Conservation (phyloP, 1,140 invertebrate genomes). For the Drosophila kurseongensis region DNA sequence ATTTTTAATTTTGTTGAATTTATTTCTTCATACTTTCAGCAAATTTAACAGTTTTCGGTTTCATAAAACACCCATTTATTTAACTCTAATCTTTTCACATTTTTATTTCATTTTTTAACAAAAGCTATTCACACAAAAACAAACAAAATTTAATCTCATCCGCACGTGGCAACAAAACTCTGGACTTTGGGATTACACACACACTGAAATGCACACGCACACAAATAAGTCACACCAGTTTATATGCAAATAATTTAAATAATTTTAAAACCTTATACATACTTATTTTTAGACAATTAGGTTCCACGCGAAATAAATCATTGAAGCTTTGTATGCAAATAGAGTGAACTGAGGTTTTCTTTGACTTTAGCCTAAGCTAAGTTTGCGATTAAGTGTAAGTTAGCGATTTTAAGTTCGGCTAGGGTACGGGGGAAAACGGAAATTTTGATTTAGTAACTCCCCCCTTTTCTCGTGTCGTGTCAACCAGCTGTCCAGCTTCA, state of each 20-base stretch:
- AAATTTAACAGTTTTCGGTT: constrained; percentile 46
- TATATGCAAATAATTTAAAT: constrained; percentile 42
- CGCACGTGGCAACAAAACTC: constrained; percentile 53
- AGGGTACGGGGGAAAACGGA: constrained; percentile 2
- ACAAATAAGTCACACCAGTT: constrained; percentile 32
- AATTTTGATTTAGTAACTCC: constrained; percentile 18
- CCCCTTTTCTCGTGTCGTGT: constrained; percentile 42
- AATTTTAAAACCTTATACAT: constrained; percentile 31
- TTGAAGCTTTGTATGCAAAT: constrained; percentile 45
- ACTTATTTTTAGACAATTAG: constrained; percentile 47
- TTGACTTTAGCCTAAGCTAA: constrained; percentile 23
- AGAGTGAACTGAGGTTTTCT: constrained; percentile 39
- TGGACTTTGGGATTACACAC: constrained; percentile 68
- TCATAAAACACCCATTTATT: constrained; percentile 33
- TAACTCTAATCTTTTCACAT: constrained; percentile 62
- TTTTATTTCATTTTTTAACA: constrained; percentile 65
- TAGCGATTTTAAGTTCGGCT: constrained; percentile 3
- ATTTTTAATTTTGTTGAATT: constrained; percentile 26
- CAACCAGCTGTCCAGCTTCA: constrained; percentile 67
- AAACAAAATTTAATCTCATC: constrained; percentile 57
- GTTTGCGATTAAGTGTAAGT: constrained; percentile 35
- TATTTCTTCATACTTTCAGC: constrained; percentile 14
- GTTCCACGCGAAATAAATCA: constrained; percentile 49
- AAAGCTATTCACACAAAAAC: constrained; percentile 46
- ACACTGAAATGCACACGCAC: constrained; percentile 31